These are phyloP conservation scores for Odontomachus brunneus DNA, from an alignment of 1,140 invertebrate genomes.

Conservation along the genomic window DNA sequence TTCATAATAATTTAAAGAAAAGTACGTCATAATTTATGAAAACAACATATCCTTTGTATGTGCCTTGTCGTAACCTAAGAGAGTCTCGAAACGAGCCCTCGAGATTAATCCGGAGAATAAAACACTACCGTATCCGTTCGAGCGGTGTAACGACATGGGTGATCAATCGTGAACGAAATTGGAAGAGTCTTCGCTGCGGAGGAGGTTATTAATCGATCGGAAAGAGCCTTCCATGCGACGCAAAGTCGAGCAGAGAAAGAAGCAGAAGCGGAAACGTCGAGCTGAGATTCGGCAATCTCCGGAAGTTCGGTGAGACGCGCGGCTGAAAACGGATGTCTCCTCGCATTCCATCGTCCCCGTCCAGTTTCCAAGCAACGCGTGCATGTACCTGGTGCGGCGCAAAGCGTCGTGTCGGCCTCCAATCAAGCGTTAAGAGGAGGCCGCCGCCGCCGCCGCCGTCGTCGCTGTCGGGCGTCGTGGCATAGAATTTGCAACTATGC, in stretches of 20 bases:
- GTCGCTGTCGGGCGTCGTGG: constrained; percentile 69
- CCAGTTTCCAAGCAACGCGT: constrained; percentile 62
- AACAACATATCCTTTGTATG: constrained; percentile 5
- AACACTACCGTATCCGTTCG: constrained; percentile 10
- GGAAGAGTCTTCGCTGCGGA: not conserved
- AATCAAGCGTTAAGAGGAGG: constrained; percentile 74
- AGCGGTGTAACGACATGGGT: constrained; percentile 10
- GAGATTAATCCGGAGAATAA: too few relatives aligned
- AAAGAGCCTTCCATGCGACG: not conserved
- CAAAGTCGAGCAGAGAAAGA: not conserved
- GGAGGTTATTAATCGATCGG: not conserved
- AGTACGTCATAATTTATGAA: not conserved
- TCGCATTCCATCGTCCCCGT: constrained; percentile 12
- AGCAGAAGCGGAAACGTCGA: not conserved
- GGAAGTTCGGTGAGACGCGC: not conserved
- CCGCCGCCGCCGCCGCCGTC: constrained; percentile 64
- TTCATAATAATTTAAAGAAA: too few relatives aligned
- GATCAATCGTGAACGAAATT: constrained; percentile 25
- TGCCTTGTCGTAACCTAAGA: not conserved
- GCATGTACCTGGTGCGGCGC: constrained; percentile 62
- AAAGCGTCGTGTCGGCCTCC: constrained; percentile 66
- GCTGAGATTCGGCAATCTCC: not conserved
- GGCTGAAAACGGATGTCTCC: constrained; percentile 2
- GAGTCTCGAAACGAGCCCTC: too few relatives aligned
- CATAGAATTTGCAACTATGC: constrained; percentile 75